Evolutionary conservation across 2,113 vertebrate genomes (phyloP).

Genomic region (Marmota flaviventris): DNA sequence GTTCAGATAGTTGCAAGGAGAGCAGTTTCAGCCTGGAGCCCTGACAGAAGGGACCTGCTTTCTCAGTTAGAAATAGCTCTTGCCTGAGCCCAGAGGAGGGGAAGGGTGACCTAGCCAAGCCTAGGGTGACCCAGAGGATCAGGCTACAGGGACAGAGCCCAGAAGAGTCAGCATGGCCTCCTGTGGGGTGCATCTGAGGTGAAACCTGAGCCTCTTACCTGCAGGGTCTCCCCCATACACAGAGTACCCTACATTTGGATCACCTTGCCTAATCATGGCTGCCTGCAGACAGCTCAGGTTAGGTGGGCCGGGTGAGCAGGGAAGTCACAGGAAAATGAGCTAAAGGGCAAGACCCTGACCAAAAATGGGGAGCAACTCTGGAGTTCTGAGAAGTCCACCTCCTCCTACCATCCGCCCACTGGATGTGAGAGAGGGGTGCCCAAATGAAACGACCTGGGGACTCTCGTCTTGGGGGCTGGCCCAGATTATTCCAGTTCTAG

Average conservation of each 20-base stretch:
- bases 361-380: not conserved
- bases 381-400: not conserved
- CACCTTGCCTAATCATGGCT: accelerated
- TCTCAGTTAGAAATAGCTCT: not conserved
- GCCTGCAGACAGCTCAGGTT: too few species aligned
- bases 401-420: accelerated
- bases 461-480: too few species aligned
- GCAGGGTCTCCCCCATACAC: not conserved
- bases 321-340: not conserved
- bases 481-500: not conserved
- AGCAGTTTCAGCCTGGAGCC: not conserved
- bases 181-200: not conserved
- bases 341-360: not conserved
- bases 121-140: not conserved
- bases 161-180: not conserved
- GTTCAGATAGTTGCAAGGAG: not conserved
- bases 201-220: not conserved
- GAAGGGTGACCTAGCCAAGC: not conserved
- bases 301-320: accelerated
- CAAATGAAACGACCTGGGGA: not conserved
- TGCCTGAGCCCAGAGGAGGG: not conserved
- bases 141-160: not conserved
- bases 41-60: not conserved
- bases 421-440: not conserved
- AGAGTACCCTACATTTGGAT: not conserved